Evolutionary conservation across 2,797 vertebrate genomes (phyloP).

Genomic region (Cryptoblepharus egeriae): DNA sequence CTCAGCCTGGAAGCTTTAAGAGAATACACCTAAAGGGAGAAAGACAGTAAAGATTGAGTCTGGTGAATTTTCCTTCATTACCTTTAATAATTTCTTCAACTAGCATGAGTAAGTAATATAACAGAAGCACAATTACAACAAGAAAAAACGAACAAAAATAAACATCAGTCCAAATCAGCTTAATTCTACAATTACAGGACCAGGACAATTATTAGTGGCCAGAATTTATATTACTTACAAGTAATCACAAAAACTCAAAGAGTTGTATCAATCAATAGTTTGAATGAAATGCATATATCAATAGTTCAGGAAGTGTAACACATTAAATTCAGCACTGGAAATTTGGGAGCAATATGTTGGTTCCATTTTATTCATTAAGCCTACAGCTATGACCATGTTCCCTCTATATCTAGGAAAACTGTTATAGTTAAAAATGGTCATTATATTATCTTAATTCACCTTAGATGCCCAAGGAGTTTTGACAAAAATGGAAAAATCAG

Average conservation of each 20-base stretch:
- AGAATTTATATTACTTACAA: not conserved
- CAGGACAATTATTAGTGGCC: not conserved
- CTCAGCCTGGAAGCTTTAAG: constrained; percentile 93
- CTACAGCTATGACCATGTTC: not conserved
- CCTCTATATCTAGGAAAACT: constrained; percentile 14
- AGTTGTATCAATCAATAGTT: too few relatives aligned
- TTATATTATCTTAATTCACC: constrained; percentile 41
- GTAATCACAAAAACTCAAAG: not conserved
- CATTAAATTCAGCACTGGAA: constrained; percentile 23
- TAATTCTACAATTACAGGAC: not conserved
- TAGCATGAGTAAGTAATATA: fast-evolving
- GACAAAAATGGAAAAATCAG: constrained; percentile 40
- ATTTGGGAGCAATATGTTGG: not conserved
- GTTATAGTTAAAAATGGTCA: constrained; percentile 46
- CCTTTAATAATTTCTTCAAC: constrained; percentile 1
- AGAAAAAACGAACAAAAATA: not conserved
- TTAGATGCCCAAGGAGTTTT: constrained; percentile 41
- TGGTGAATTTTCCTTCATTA: constrained; percentile 25
- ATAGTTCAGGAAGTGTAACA: not conserved
- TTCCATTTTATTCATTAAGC: constrained; percentile 32
- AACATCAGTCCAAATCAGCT: not conserved
- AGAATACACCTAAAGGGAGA: constrained; percentile 87
- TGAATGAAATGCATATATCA: not conserved
- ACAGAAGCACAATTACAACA: constrained; percentile 1
- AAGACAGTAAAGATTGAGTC: constrained; percentile 50